These are phyloP conservation scores for Blera fallax DNA, from an alignment of 2,888 invertebrate species.

Conservation along the genomic window DNA sequence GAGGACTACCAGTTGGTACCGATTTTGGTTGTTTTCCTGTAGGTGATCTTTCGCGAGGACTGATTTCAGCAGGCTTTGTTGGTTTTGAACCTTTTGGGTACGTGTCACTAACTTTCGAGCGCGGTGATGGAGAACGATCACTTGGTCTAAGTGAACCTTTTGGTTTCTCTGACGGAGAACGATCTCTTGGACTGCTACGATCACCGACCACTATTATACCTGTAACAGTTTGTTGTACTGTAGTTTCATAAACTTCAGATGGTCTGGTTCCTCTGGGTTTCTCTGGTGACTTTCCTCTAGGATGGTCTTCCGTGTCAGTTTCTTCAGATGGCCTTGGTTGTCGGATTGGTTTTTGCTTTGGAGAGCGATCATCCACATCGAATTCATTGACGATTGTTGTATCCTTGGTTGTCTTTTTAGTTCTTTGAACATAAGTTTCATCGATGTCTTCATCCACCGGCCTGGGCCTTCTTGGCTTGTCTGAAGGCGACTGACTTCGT, in stretches of 20 bases:
- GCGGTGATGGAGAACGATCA: slow-evolving; percentile 44
- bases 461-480: not conserved
- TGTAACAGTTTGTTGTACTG: not conserved
- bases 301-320: slow-evolving; percentile 3
- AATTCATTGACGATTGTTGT: not conserved
- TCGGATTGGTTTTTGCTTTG: slow-evolving; percentile 4
- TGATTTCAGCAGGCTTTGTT: not conserved
- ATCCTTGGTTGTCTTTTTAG: not conserved
- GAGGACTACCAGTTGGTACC: not conserved
- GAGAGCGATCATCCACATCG: not conserved
- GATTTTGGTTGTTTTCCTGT: not conserved
- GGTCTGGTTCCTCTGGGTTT: slow-evolving; percentile 4
- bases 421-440: not conserved
- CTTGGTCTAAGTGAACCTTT: not conserved
- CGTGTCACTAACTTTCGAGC: not conserved
- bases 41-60: slow-evolving; percentile 4
- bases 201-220: not conserved
- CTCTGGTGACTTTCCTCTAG: slow-evolving; percentile 18
- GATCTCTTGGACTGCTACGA: not conserved
- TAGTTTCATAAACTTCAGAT: not conserved
- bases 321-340: slow-evolving; percentile 1
- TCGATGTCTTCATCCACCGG: slow-evolving; percentile 13
- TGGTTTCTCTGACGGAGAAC: not conserved
- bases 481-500: slow-evolving; percentile 17
- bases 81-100: slow-evolving; percentile 12